Conservation (phyloP, 2,113 vertebrate genomes). For the Caranx melampygus region DNA sequence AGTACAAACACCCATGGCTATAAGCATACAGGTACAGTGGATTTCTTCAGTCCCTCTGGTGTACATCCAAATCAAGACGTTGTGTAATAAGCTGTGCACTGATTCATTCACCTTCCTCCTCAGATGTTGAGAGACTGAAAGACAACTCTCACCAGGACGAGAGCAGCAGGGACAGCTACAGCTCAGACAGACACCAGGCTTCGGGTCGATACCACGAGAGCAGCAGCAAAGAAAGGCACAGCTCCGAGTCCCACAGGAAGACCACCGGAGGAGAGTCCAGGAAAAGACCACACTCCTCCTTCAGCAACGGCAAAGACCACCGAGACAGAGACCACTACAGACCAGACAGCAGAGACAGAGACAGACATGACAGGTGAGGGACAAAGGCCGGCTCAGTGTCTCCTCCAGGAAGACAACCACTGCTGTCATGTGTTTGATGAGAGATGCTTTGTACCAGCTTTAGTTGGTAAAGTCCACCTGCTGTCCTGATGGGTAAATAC, state of each 20-base stretch:
- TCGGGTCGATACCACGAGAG: constrained; percentile 90
- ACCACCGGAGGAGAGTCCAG: constrained; percentile 81
- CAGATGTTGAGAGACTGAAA: constrained; percentile 93
- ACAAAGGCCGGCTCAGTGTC: too few relatives aligned
- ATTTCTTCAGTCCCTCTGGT: accelerated
- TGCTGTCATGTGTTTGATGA: not conserved
- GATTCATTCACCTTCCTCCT: not conserved
- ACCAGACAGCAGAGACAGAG: constrained; percentile 87
- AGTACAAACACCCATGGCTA: constrained; percentile 85
- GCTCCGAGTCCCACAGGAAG: constrained; percentile 90
- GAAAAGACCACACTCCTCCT: constrained; percentile 93
- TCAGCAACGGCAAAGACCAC: constrained; percentile 98
- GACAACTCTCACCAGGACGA: constrained; percentile 95
- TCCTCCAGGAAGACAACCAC: not conserved
- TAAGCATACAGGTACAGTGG: constrained; percentile 90
- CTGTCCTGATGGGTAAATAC: too few relatives aligned
- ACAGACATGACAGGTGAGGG: constrained; percentile 80
- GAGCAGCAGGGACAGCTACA: constrained; percentile 97
- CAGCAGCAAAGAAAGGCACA: constrained; percentile 88
- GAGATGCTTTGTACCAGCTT: too few relatives aligned
- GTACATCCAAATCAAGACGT: accelerated
- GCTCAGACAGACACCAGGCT: constrained; percentile 91
- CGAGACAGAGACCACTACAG: constrained; percentile 94
- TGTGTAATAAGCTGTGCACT: not conserved
- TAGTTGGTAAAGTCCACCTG: too few relatives aligned